Evolutionary conservation across 2,888 invertebrate genomes (phyloP).

Genomic region (Hydrotaea diabolus): DNA sequence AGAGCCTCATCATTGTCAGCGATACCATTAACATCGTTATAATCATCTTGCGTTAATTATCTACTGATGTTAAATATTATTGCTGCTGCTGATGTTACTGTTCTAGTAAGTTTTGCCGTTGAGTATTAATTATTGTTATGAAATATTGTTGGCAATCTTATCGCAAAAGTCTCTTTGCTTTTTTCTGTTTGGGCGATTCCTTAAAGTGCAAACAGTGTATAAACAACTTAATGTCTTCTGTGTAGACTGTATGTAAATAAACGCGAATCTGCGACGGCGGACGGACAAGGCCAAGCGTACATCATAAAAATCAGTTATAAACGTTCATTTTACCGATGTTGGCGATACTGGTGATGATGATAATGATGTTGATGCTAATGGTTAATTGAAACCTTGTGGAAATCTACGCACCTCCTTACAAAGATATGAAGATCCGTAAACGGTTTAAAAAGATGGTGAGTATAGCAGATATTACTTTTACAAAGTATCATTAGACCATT

Average conservation of each 20-base stretch:
- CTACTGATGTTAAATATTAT: constrained; percentile 63
- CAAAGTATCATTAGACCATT: too few species aligned
- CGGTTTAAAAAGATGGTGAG: too few species aligned
- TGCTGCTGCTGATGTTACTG: constrained; percentile 48
- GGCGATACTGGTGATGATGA: constrained; percentile 10
- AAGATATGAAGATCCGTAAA: background rate
- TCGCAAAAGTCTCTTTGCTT: constrained; percentile 44
- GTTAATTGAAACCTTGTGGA: constrained; percentile 62
- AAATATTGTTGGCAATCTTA: constrained; percentile 64
- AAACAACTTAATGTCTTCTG: constrained; percentile 57
- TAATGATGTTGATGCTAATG: background rate
- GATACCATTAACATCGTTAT: constrained; percentile 33
- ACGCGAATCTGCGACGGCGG: background rate
- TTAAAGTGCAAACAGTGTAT: constrained; percentile 9
- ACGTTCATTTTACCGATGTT: constrained; percentile 57
- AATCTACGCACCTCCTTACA: constrained; percentile 49
- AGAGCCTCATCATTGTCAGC: constrained; percentile 9
- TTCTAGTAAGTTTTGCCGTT: constrained; percentile 48
- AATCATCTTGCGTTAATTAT: constrained; percentile 58
- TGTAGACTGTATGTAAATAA: background rate
- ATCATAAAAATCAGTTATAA: constrained; percentile 48
- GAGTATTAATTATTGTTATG: constrained; percentile 63
- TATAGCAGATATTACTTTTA: too few species aligned
- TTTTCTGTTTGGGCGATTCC: constrained; percentile 46
- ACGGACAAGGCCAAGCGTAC: background rate